phyloP scores from a whole-genome alignment of 1,140 invertebrate genomes.

The Ceratoteleas bidentatus region DNA sequence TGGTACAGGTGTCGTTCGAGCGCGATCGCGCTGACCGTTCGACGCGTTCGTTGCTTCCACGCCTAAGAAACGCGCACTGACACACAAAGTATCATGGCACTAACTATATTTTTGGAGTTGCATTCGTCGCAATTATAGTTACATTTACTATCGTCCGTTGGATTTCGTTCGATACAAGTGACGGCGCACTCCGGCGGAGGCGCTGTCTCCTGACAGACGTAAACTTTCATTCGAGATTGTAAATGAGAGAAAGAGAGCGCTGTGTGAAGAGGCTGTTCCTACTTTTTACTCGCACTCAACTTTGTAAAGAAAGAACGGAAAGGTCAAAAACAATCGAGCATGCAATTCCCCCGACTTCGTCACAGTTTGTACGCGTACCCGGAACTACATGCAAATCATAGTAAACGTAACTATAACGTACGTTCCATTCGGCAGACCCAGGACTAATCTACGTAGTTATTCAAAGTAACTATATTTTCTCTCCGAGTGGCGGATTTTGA shows the following conservation, averaged over 20 bases:
- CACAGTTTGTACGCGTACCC: constrained; percentile 22
- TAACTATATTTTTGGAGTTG: constrained; percentile 59
- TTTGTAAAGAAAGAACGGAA: constrained; percentile 19
- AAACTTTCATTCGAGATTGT: neutral
- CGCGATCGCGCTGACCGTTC: constrained; percentile 29
- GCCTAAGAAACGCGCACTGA: constrained; percentile 41
- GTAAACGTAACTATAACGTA: constrained; percentile 59
- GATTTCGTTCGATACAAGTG: neutral
- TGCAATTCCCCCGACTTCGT: constrained; percentile 17
- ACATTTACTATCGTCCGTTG: constrained; percentile 52
- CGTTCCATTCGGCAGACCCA: constrained; percentile 35
- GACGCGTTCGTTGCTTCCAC: constrained; percentile 56
- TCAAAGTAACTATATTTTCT: constrained; percentile 49
- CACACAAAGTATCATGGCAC: constrained; percentile 53
- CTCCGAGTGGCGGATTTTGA: constrained; percentile 34
- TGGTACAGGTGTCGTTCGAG: constrained; percentile 18
- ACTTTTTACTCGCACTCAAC: constrained; percentile 31
- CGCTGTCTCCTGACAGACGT: neutral
- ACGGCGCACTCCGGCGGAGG: no score
- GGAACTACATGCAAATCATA: constrained; percentile 11
- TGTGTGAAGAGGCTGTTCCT: constrained; percentile 34
- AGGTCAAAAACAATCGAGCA: neutral
- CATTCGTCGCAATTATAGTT: constrained; percentile 50
- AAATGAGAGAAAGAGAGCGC: no score
- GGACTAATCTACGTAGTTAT: constrained; percentile 37